phyloP scores from a whole-genome alignment of 2,888 invertebrate genomes.

The Platycheirus rosarum region DNA sequence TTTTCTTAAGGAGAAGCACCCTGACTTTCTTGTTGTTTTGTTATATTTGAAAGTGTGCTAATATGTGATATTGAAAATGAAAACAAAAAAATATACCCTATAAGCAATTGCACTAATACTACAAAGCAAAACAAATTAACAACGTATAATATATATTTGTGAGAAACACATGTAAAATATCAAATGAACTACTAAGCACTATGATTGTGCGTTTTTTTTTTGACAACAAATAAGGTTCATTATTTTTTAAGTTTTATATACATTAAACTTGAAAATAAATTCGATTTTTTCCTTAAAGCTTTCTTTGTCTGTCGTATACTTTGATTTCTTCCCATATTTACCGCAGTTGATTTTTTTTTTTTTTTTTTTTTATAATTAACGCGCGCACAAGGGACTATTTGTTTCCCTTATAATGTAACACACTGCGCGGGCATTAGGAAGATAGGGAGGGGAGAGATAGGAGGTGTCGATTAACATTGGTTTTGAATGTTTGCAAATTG shows the following conservation, averaged over 20 bases:
- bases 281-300: too few relatives aligned
- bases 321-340: too few relatives aligned
- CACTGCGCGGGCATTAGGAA: too few relatives aligned
- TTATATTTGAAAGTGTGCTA: constrained; percentile 50
- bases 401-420: too few relatives aligned
- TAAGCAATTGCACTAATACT: constrained; percentile 37
- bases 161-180: constrained; percentile 31
- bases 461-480: too few relatives aligned
- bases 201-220: constrained; percentile 43
- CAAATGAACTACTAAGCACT: constrained; percentile 17
- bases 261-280: constrained; percentile 1
- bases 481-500: too few relatives aligned
- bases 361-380: too few relatives aligned
- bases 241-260: constrained; percentile 46
- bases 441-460: too few relatives aligned
- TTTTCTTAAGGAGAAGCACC: constrained; percentile 29
- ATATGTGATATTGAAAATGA: constrained; percentile 67
- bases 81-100: constrained; percentile 36
- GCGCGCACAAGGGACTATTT: too few relatives aligned
- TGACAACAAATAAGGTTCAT: constrained; percentile 23
- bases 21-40: constrained; percentile 13
- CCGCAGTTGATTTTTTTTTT: too few relatives aligned
- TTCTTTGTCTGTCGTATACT: too few relatives aligned
- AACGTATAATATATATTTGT: constrained; percentile 26
- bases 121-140: constrained; percentile 25